Base-by-base conservation (phyloP, 2,888 invertebrate genomes). In the Eupithecia subumbrata region DNA sequence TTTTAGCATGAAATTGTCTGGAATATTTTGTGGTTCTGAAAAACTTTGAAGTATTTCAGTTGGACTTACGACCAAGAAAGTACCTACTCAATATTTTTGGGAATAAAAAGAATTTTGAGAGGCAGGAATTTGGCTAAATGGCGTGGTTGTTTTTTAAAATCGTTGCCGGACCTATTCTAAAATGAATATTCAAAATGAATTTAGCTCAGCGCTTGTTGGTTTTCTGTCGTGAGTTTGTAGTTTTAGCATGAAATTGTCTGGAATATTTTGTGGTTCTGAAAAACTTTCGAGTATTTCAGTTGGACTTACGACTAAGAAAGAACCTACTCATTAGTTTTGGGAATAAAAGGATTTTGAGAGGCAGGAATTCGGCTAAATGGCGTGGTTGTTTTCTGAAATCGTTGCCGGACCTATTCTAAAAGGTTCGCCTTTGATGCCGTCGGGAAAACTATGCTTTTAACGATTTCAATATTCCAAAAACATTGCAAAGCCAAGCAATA, bases 171-270 rank as follows among this genome's bases (percentile, higher is more conserved):
- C 5, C 45, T 40, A 40, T 40, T 40, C 40, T 9, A 40, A 40
- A 40, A 40, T 73, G 68, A 73, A 73, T 22, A 52, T 56, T 16
- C 34, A 14, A 69, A 72, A 63, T 63, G 25, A 37, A 40, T 52
- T 71, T 52, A 16, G 22, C 60, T 69, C 34, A 34, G 64, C 30
- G 60, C 14, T 60, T 64, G 64, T 64, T 64, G 25, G 25, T 45
- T 69, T 45, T 69, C 52, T 69, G 45, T 25, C 7, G 12, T 69
- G 2, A 68, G 30, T 30, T 64, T 16, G 64, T 64, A 18, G 18
- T 34, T 64, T 34, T 9, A 34, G 34, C 34, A 34, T 64, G 18
- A 64, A 34, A 34, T 34, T 34, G 34, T 34, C 18, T 34, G 9
- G 9, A 64, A 34, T 34, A 34, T 34, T 64, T 64, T 34, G 60